Evolutionary conservation across 2,888 invertebrate genomes (phyloP).

Genomic region (Rhopalosiphum nymphaeae): DNA sequence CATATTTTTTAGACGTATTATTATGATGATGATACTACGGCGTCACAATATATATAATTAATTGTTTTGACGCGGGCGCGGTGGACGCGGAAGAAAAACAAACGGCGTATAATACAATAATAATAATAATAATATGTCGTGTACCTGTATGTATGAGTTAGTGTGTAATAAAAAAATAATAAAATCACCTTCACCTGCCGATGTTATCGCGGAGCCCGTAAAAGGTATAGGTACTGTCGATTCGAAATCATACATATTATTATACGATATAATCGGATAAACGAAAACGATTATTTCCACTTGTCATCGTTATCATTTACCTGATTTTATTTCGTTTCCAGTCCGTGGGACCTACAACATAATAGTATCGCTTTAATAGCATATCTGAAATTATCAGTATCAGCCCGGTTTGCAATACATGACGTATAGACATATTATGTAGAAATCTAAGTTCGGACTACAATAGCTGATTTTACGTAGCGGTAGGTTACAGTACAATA

Average conservation of each 20-base stretch:
- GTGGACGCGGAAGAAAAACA: not conserved
- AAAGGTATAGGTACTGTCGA: slow-evolving; percentile 30
- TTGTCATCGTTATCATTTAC: not conserved
- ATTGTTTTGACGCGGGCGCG: slow-evolving; percentile 40
- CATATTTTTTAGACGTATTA: slow-evolving; percentile 11
- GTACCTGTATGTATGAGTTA: not conserved
- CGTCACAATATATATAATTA: slow-evolving; percentile 39
- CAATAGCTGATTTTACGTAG: not conserved
- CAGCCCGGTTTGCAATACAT: not conserved
- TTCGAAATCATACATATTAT: not conserved
- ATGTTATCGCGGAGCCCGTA: slow-evolving; percentile 1
- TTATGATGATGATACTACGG: not conserved
- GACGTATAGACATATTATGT: not conserved
- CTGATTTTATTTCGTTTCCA: not conserved
- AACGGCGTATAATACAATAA: not conserved
- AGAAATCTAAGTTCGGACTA: not conserved
- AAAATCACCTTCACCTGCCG: slow-evolving; percentile 9
- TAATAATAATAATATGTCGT: not conserved
- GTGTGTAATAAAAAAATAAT: slow-evolving; percentile 19
- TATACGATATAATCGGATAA: not conserved
- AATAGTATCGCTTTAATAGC: not conserved
- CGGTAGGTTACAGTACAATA: not conserved
- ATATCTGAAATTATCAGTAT: not conserved
- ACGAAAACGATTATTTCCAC: not conserved
- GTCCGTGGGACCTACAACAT: not conserved